Evolutionary conservation across 2,888 invertebrate species (phyloP), one percentile per base, ranked within the genome.

Genomic region (Empis livida): DNA sequence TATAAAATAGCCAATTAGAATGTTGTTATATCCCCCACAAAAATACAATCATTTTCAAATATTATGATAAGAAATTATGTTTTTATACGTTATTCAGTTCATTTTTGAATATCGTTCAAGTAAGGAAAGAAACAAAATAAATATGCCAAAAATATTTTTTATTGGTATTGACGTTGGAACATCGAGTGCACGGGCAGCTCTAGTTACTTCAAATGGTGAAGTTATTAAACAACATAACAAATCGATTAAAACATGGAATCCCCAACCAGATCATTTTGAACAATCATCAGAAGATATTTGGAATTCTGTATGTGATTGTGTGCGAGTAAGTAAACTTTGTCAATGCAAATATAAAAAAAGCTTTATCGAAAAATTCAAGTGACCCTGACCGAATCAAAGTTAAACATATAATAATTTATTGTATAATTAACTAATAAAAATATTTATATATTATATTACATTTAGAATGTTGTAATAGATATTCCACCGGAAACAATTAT

Each of bases 141-240:
- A 27, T 20, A 62, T 63, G 66, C 53, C 62, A 17, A 47, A 52
- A 47, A 53, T 59, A 15, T 82, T 77, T 64, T 88, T 85, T 63
- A 73, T 91, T 59, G 91, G 91, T 49, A 88, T 95, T 11, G 96
- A 96, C 71, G 93, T 95, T 37, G 96, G 96, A 6, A 92, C 92
- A 2, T 85, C 85, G 13, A 93, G 94, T 71, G 91, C 79, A 1
- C 73, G 96, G 54, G 92, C 89, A 9, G 93, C 87, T 5, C 69
- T 95, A 32, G 84, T 93, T 5, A 71, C 76, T 46, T 68, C 73
- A 8, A 65, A 71, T 46, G 93, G 94, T 3, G 77, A 78, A 61
- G 74, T 90, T 31, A 52, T 79, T 8, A 74, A 77, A 53, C 71
- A 76, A 41, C 73, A 81, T 15, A 78, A 80, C 0, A 74, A 78